These are phyloP conservation scores for Onychomys arenicola DNA, from an alignment of 2,797 vertebrate genomes.

Conservation along the genomic window DNA sequence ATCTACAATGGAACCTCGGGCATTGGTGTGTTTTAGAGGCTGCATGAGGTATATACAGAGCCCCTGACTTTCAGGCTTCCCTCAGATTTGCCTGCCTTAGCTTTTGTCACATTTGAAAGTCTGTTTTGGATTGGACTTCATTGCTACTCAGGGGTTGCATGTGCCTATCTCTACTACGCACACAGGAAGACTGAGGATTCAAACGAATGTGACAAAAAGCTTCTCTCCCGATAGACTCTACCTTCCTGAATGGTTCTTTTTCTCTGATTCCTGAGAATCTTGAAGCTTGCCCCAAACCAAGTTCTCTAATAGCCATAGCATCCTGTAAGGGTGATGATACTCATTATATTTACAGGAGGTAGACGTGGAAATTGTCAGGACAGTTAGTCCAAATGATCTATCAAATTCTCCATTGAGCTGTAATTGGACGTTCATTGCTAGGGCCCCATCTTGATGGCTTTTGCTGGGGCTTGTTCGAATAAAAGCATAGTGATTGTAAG, in stretches of 20 bases:
- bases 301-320: conserved; percentile 42
- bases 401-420: conserved; percentile 60
- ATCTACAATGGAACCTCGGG: too few species aligned
- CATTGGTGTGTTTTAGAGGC: too few species aligned
- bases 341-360: conserved; percentile 49
- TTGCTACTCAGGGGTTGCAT: not conserved
- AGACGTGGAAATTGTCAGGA: conserved; percentile 62
- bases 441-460: conserved; percentile 54
- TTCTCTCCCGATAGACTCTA: not conserved
- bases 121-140: not conserved
- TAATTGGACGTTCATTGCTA: conserved; percentile 53
- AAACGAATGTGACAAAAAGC: not conserved
- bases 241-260: conserved; percentile 35
- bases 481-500: conserved; percentile 73
- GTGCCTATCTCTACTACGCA: not conserved
- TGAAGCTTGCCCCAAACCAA: conserved; percentile 37
- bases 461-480: conserved; percentile 54
- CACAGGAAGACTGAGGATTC: not conserved
- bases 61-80: not conserved
- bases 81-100: not conserved
- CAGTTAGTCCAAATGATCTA: conserved; percentile 64
- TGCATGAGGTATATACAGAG: not conserved
- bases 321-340: conserved; percentile 53
- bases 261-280: conserved; percentile 36
- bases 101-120: not conserved